phyloP scores from a whole-genome alignment of 2,888 invertebrate genomes.

The Nesidiocoris tenuis region DNA sequence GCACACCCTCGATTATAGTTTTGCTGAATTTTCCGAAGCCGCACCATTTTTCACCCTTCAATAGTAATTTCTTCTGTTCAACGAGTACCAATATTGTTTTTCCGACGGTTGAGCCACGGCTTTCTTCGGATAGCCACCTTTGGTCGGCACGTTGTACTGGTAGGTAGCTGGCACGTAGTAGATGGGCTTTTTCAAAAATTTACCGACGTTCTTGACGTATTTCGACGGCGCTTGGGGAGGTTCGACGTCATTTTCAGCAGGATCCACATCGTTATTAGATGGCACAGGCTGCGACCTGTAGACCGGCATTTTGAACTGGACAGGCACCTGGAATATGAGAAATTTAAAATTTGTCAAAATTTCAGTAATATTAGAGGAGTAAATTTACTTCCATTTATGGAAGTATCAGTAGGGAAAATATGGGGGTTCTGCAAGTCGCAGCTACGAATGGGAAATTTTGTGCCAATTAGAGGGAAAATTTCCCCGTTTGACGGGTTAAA shows the following conservation, averaged over 20 bases:
- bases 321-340: conserved; percentile 43
- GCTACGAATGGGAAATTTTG: too few species aligned
- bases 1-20: too few species aligned
- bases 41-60: too few species aligned
- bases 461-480: too few species aligned
- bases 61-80: neutral
- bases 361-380: too few species aligned
- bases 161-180: conserved; percentile 41
- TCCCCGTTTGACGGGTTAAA: too few species aligned
- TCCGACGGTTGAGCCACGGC: conserved; percentile 31
- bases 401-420: too few species aligned
- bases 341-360: too few species aligned
- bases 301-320: conserved; percentile 40
- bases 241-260: neutral
- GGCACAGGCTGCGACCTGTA: neutral
- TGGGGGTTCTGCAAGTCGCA: too few species aligned
- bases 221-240: conserved; percentile 14
- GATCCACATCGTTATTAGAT: neutral
- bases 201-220: conserved; percentile 39
- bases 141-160: conserved; percentile 37
- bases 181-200: conserved; percentile 41
- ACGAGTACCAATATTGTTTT: conserved; percentile 22
- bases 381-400: too few species aligned
- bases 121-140: conserved; percentile 49
- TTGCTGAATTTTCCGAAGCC: too few species aligned